Percentiles rank a stretch among this genome's conserved stretches.
Conservation (phyloP, 1,140 invertebrate genomes). For the Streblospio benedicti region DNA sequence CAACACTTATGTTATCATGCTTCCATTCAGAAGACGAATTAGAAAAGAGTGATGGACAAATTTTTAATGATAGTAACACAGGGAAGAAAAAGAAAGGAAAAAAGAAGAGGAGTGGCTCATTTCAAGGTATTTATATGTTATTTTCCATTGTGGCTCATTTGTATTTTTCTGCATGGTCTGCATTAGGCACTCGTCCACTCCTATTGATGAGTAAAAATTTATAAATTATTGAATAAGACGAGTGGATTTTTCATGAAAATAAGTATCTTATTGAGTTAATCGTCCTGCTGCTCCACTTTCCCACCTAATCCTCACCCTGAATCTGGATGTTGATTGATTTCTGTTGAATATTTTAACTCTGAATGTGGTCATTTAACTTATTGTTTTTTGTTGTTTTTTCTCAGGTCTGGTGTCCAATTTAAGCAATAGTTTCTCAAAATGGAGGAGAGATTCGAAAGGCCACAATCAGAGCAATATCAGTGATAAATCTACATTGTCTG, state of each 20-base stretch:
- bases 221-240: no score
- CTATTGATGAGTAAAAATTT: no score
- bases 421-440: slow-evolving; percentile 34
- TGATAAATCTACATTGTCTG: slow-evolving; percentile 9
- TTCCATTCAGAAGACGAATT: slow-evolving; percentile 34
- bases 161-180: no score
- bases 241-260: no score
- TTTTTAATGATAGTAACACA: slow-evolving; percentile 29
- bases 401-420: slow-evolving; percentile 39
- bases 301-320: no score
- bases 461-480: slow-evolving; percentile 28
- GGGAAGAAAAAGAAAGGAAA: slow-evolving; percentile 46
- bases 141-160: no score
- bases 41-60: slow-evolving; percentile 26
- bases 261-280: no score
- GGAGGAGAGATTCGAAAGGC: slow-evolving; percentile 28
- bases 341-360: no score
- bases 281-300: no score
- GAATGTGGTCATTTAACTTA: no score
- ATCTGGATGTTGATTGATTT: no score
- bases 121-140: slow-evolving; percentile 72
- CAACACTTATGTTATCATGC: slow-evolving; percentile 37
- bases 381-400: not conserved
- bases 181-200: no score
- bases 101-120: slow-evolving; percentile 70